phyloP scores from a whole-genome alignment of 2,797 vertebrate genomes.

The Sebastes taczanowskii region DNA sequence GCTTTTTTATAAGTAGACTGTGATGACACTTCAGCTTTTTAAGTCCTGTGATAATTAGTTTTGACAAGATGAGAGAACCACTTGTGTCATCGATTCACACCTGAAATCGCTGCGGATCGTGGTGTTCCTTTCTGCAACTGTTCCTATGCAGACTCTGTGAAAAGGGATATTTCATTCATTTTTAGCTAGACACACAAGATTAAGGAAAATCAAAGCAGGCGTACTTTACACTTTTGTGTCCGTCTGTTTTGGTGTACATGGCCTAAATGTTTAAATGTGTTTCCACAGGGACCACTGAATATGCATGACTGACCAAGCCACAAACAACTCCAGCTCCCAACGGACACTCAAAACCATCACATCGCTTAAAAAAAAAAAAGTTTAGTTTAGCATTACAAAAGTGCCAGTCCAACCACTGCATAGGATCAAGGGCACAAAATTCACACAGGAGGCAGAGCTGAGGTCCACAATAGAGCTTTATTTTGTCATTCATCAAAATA shows the following conservation, averaged over 20 bases:
- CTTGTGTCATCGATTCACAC: constrained; percentile 46
- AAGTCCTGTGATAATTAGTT: constrained; percentile 50
- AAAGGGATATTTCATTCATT: neutral
- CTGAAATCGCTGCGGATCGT: constrained; percentile 2
- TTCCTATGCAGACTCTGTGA: neutral
- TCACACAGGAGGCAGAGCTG: constrained; percentile 50
- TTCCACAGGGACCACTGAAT: constrained; percentile 9
- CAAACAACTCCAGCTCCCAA: constrained; percentile 12
- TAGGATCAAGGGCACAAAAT: neutral
- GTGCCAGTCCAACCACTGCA: neutral
- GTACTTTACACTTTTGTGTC: neutral
- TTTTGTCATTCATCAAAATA: constrained; percentile 80
- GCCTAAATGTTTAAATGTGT: constrained; percentile 26
- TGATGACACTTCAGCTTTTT: constrained; percentile 11
- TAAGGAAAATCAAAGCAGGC: neutral
- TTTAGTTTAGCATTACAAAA: neutral
- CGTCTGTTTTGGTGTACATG: neutral
- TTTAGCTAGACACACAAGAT: neutral
- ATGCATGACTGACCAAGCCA: constrained; percentile 37
- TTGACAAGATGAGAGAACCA: constrained; percentile 31
- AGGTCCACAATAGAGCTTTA: constrained; percentile 82
- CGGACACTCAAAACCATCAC: neutral
- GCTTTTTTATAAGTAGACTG: constrained; percentile 31
- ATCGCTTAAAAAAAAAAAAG: neutral
- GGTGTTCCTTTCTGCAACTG: neutral